A percentile compares a stretch with the other conserved stretches of the same genome.
Evolutionary conservation across 2,797 vertebrate species (phyloP).

Genomic region (Lithobates pipiens): DNA sequence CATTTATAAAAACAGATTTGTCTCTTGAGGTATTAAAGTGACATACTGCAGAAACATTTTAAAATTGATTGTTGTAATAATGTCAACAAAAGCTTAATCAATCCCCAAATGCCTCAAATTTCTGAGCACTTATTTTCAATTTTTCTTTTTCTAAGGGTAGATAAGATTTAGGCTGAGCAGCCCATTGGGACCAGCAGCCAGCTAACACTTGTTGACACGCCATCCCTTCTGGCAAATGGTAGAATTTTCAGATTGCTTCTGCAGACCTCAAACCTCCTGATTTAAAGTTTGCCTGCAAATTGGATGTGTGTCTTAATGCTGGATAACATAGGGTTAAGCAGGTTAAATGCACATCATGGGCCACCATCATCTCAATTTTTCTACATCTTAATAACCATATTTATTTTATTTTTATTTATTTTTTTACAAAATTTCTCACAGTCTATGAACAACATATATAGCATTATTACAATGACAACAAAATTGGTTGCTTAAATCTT

Average conservation of each 20-base stretch:
- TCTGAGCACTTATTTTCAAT: background rate
- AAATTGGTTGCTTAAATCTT: constrained; percentile 78
- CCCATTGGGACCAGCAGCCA: background rate
- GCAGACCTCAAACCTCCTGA: background rate
- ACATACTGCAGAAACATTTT: background rate
- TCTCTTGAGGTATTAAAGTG: background rate
- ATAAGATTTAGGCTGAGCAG: background rate
- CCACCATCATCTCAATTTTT: background rate
- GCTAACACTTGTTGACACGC: background rate
- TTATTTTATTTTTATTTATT: background rate
- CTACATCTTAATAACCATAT: constrained; percentile 23
- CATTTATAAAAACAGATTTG: background rate
- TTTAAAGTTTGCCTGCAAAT: background rate
- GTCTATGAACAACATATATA: constrained; percentile 70
- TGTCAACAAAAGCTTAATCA: background rate
- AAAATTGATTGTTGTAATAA: background rate
- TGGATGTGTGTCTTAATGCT: background rate
- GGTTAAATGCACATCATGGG: background rate
- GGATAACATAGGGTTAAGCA: background rate
- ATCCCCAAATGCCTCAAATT: background rate
- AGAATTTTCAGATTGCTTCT: background rate
- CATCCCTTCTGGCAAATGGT: background rate
- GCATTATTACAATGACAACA: constrained; percentile 72
- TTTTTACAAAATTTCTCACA: constrained; percentile 60
- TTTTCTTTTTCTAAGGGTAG: background rate